A percentile compares a stretch with the other conserved stretches of the same genome.
Conservation (phyloP, 2,113 vertebrate genomes). For the Odontophorus gujanensis region DNA sequence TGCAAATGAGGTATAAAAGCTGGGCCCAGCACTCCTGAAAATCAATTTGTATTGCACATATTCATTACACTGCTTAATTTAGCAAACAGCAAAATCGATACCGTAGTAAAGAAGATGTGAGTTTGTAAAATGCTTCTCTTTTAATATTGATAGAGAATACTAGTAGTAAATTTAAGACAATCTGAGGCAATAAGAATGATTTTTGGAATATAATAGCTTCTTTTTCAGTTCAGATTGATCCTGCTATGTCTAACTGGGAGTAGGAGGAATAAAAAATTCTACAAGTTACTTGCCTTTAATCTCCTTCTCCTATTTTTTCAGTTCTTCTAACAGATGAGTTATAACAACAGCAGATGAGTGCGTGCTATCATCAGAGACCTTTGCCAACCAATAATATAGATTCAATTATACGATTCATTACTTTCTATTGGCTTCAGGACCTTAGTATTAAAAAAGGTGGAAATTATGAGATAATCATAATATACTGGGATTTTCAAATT, state of each 20-base stretch:
- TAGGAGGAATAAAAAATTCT: background rate
- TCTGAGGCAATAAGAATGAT: background rate
- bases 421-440: background rate
- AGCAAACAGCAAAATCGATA: background rate
- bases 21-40: background rate
- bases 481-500: background rate
- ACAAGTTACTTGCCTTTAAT: background rate
- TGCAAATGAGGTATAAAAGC: background rate
- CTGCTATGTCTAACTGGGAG: background rate
- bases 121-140: background rate
- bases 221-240: background rate
- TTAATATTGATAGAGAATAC: background rate
- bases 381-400: background rate
- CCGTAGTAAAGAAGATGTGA: background rate
- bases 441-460: background rate
- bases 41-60: background rate
- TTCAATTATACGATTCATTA: background rate
- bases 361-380: background rate
- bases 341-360: background rate
- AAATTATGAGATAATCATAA: background rate
- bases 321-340: background rate
- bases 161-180: background rate
- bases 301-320: background rate
- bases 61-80: background rate
- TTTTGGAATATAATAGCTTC: background rate